Conservation (phyloP, 2,888 invertebrate genomes). For the Pimpla rufipes region DNA sequence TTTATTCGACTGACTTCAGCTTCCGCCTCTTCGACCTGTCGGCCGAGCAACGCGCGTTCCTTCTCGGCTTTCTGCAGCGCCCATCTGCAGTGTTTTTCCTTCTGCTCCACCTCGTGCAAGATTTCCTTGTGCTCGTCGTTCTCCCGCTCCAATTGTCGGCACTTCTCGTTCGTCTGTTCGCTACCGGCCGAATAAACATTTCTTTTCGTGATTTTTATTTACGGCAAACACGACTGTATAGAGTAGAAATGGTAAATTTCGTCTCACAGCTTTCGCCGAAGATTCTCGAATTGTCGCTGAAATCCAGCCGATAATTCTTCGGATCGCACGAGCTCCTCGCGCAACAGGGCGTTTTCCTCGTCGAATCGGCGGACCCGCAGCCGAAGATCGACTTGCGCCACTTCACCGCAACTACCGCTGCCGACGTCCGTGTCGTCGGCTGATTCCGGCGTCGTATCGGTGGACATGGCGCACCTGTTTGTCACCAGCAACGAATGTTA, state of each 20-base stretch:
- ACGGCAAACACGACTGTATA: not conserved
- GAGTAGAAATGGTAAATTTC: constrained; percentile 17
- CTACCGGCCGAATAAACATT: constrained; percentile 50
- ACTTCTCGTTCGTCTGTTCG: constrained; percentile 70
- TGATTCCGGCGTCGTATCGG: constrained; percentile 58
- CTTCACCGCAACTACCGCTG: constrained; percentile 46
- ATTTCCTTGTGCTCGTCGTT: constrained; percentile 74
- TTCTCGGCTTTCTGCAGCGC: constrained; percentile 71
- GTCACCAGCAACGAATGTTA: not conserved
- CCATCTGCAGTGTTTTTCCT: constrained; percentile 67
- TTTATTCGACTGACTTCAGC: constrained; percentile 64
- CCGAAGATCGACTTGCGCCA: constrained; percentile 69
- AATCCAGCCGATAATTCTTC: constrained; percentile 71
- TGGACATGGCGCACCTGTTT: constrained; percentile 61
- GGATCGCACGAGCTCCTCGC: constrained; percentile 70
- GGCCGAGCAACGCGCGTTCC: constrained; percentile 61
- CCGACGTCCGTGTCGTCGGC: constrained; percentile 60
- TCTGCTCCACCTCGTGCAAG: constrained; percentile 63
- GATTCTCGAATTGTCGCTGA: constrained; percentile 63
- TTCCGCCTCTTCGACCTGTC: constrained; percentile 70
- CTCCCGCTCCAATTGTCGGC: constrained; percentile 70
- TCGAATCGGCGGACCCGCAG: constrained; percentile 72
- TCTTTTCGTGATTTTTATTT: not conserved
- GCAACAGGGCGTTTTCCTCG: constrained; percentile 72
- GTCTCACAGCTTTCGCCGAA: constrained; percentile 67